Base-by-base conservation (phyloP, 1,140 invertebrate genomes). In the Calliopsis andreniformis region DNA sequence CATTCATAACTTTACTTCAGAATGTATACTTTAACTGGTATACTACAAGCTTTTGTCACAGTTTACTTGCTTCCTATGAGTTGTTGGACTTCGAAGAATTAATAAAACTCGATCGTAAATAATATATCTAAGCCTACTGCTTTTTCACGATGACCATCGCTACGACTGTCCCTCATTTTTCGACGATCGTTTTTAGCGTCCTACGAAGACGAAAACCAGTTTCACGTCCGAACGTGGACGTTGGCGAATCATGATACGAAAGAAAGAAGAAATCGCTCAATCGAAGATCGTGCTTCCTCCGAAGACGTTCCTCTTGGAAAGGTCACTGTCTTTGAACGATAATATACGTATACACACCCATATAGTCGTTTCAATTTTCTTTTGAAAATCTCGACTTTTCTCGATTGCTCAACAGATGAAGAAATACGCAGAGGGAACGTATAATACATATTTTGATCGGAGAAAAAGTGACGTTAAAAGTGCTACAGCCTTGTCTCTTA, bases 191-290 rank as follows among this genome's bases (percentile, higher is more conserved):
- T 79, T 61, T 79, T 72, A 76, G 62, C 56, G 35, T 76, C 56
- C 63, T 47, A 51, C 71, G 71, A 79, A 76, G 71, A 76, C 63
- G 71, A 79, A 79, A 79, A 79, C 77, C 77, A 76, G 77, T 79
- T 79, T 76, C 71, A 61, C 76, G 77, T 79, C 71, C 63, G 71
- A 56, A 76, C 47, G 45, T 47, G 77, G 56, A 64, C 71, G 45
- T 76, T 76, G 77, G 77, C 55, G 71, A 79, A 68, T 78, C 71
- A 47, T n/a, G 53, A 67, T 66, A 61, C 53, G 62, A 79, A 76
- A 76, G 71, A 62, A 76, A 76, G 77, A 68, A 79, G 42, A 42
- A 79, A 79, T 68, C 77, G 69, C 56, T 79, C 71, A 61, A 79
- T 79, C 71, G 62, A 68, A 49, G 77, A 68, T 61, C 53, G 39